phyloP scores from a whole-genome alignment of 1,140 invertebrate genomes.

The Macrotrachela quadricornifera region DNA sequence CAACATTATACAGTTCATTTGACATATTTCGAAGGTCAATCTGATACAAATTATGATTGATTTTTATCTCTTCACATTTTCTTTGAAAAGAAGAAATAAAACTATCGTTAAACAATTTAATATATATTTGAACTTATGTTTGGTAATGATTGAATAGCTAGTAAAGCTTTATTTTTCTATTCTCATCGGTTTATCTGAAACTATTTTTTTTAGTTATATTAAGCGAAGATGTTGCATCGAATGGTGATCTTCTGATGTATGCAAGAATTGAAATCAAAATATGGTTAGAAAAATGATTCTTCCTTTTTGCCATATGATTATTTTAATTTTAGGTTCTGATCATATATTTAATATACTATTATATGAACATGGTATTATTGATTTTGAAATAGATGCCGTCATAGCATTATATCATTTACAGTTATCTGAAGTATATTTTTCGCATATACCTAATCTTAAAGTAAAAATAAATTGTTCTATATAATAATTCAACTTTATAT shows the following conservation, averaged over 20 bases:
- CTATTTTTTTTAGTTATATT: conserved; percentile 48
- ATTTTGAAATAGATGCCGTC: conserved; percentile 84
- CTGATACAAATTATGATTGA: no score
- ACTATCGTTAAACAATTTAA: no score
- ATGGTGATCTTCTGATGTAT: conserved; percentile 94
- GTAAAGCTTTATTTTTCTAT: no score
- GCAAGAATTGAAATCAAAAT: conserved; percentile 71
- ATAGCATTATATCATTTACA: conserved; percentile 84
- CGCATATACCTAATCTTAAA: conserved; percentile 83
- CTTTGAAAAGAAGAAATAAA: no score
- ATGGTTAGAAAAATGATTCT: conserved; percentile 36
- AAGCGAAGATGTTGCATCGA: conserved; percentile 94
- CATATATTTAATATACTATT: conserved; percentile 93
- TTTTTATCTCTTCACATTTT: no score
- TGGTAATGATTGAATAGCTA: no score
- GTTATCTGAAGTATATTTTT: conserved; percentile 86
- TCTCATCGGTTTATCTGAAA: background rate
- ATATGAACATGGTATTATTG: conserved; percentile 91
- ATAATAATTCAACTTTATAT: conserved; percentile 14
- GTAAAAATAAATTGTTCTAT: conserved; percentile 28
- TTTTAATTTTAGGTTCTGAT: conserved; percentile 36
- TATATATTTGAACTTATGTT: no score
- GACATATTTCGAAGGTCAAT: no score
- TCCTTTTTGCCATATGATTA: conserved; percentile 20
- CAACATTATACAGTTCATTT: no score